Conservation (phyloP, 2,888 invertebrate species). For the Agapostemon virescens region DNA sequence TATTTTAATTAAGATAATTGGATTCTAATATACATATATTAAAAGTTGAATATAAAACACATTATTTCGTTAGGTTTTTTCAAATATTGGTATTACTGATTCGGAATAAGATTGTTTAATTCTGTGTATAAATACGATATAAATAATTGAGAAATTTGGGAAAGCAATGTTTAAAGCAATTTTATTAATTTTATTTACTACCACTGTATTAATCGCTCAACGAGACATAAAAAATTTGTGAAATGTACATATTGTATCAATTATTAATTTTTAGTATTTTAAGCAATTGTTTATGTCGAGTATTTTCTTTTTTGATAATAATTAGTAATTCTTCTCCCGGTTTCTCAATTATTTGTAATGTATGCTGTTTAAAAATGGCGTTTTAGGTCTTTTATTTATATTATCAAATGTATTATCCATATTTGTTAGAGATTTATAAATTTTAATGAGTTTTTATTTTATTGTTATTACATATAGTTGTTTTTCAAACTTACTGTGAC, state of each 20-base stretch:
- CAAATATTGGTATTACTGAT: not conserved
- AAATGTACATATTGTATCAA: conserved; percentile 5
- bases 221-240: conserved; percentile 1
- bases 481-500: not conserved
- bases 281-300: not conserved
- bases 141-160: conserved; percentile 44
- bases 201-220: not conserved
- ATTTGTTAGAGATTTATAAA: not conserved
- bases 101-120: conserved; percentile 14
- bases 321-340: conserved; percentile 10
- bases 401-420: not conserved
- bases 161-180: conserved; percentile 40
- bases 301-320: conserved; percentile 8
- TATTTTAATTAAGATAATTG: conserved; percentile 8
- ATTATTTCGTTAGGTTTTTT: conserved; percentile 23
- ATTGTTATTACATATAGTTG: not conserved
- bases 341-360: conserved; percentile 33
- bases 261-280: not conserved
- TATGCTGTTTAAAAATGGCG: not conserved
- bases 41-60: not conserved
- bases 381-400: not conserved
- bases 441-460: not conserved
- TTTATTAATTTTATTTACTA: not conserved
- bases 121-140: not conserved
- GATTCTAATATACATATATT: conserved; percentile 7